Evolutionary conservation across 2,797 vertebrate species (phyloP).

Genomic region (Microctenopoma stevenorrisi): DNA sequence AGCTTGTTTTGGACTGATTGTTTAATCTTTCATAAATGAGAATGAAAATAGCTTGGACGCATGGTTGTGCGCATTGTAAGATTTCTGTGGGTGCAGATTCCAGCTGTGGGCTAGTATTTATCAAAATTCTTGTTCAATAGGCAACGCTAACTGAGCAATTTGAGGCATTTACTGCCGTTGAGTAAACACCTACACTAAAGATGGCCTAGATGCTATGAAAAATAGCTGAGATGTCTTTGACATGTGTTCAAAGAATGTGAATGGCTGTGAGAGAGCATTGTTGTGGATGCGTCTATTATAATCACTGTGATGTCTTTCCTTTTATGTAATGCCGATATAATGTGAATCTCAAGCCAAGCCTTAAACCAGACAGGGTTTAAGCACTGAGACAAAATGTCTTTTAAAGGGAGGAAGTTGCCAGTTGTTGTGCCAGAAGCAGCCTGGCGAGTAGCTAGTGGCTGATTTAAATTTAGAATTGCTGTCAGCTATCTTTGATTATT

Average conservation of each 20-base stretch:
- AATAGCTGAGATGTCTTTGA: slow-evolving; percentile 19
- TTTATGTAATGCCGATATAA: not conserved
- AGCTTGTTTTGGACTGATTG: not conserved
- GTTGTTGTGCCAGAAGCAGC: slow-evolving; percentile 19
- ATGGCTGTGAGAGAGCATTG: slow-evolving; percentile 8
- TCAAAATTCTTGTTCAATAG: not conserved
- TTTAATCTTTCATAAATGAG: not conserved
- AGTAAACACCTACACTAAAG: not conserved
- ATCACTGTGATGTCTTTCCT: slow-evolving; percentile 1
- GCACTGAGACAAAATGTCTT: slow-evolving; percentile 25
- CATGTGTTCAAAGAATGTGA: slow-evolving; percentile 5
- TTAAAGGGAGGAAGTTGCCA: slow-evolving; percentile 12
- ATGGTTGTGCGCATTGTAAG: not conserved
- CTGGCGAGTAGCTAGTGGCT: slow-evolving; percentile 39
- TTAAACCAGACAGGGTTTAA: slow-evolving; percentile 11
- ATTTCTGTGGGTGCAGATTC: not conserved
- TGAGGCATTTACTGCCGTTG: not conserved
- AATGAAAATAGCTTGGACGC: not conserved
- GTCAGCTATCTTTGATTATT: slow-evolving; percentile 50
- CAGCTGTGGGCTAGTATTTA: not conserved
- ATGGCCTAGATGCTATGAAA: slow-evolving; percentile 7
- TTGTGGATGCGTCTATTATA: not conserved
- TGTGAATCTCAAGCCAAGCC: slow-evolving; percentile 8
- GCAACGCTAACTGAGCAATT: slow-evolving; percentile 6
- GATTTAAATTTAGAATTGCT: slow-evolving; percentile 52